Percentiles rank a stretch among this genome's conserved stretches.
phyloP scores from a whole-genome alignment of 2,113 vertebrate genomes.

The Phrynosoma blainvillii region DNA sequence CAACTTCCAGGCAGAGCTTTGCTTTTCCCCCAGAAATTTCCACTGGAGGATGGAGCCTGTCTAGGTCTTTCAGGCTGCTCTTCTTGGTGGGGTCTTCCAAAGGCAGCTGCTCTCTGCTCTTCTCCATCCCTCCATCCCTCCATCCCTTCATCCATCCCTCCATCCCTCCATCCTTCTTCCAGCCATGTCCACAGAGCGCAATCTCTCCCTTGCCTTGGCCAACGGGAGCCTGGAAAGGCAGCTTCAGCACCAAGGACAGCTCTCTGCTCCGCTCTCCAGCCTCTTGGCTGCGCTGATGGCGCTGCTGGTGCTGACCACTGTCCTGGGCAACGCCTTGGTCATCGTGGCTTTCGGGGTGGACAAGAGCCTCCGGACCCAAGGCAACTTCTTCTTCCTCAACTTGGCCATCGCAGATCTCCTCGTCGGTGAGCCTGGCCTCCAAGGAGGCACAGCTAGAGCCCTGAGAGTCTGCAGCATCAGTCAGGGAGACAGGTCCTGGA shows the following conservation, averaged over 20 bases:
- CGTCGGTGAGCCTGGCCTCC: constrained; percentile 73
- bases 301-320: constrained; percentile 75
- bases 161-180: too few relatives aligned
- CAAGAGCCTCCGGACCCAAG: constrained; percentile 75
- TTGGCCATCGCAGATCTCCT: constrained; percentile 79
- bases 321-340: constrained; percentile 78
- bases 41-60: not conserved
- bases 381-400: constrained; percentile 83
- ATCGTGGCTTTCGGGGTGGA: constrained; percentile 78
- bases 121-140: too few relatives aligned
- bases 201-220: too few relatives aligned
- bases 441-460: not conserved
- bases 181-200: not conserved
- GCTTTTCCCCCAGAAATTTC: too few relatives aligned
- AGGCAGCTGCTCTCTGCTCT: too few relatives aligned
- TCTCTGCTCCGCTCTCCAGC: constrained; percentile 64
- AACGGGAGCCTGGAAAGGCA: too few relatives aligned
- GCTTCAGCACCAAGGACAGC: constrained; percentile 61
- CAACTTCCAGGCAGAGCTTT: not conserved
- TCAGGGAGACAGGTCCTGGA: too few relatives aligned
- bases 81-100: not conserved
- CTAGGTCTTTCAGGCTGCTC: too few relatives aligned
- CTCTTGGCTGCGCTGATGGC: constrained; percentile 76
- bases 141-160: too few relatives aligned
- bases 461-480: too few relatives aligned